Evolutionary conservation across 1,140 invertebrate species (phyloP).

Genomic region (Drosophila setifemur): DNA sequence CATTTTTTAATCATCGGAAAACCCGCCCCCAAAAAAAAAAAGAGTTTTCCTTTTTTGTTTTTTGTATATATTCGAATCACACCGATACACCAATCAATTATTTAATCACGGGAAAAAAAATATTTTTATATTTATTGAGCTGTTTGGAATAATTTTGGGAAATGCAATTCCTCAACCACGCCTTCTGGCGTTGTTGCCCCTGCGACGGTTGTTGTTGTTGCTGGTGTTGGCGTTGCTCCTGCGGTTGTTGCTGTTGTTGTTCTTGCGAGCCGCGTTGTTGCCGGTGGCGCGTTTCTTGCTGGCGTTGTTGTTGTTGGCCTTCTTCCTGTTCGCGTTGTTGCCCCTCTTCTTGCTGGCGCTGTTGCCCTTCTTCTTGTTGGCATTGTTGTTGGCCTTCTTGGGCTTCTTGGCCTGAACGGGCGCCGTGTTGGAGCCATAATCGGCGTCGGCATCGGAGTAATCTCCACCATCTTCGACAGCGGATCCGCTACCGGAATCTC

Average conservation of each 20-base stretch:
- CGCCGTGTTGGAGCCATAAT: neutral
- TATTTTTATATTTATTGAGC: neutral
- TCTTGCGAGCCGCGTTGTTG: neutral
- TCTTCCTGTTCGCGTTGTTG: constrained; percentile 7
- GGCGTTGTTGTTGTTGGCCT: neutral
- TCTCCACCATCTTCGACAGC: neutral
- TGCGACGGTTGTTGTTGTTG: constrained; percentile 16
- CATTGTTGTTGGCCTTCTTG: neutral
- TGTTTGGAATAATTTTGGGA: neutral
- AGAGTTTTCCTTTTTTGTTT: neutral
- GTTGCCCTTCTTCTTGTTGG: neutral
- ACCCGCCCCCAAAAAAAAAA: neutral
- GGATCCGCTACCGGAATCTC: neutral
- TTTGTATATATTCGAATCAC: neutral
- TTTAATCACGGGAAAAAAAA: constrained; percentile 20
- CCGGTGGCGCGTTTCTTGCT: neutral
- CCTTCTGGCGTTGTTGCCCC: constrained; percentile 14
- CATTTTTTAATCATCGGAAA: constrained; percentile 1
- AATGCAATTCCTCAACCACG: constrained; percentile 26
- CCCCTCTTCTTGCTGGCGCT: neutral
- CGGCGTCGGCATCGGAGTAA: neutral
- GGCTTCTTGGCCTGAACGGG: neutral
- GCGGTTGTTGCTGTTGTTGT: constrained; percentile 8
- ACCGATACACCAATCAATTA: constrained; percentile 16
- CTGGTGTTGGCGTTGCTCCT: constrained; percentile 9